These are phyloP conservation scores for Atractosteus spatula DNA, from an alignment of 2,113 vertebrate species.

Conservation along the genomic window DNA sequence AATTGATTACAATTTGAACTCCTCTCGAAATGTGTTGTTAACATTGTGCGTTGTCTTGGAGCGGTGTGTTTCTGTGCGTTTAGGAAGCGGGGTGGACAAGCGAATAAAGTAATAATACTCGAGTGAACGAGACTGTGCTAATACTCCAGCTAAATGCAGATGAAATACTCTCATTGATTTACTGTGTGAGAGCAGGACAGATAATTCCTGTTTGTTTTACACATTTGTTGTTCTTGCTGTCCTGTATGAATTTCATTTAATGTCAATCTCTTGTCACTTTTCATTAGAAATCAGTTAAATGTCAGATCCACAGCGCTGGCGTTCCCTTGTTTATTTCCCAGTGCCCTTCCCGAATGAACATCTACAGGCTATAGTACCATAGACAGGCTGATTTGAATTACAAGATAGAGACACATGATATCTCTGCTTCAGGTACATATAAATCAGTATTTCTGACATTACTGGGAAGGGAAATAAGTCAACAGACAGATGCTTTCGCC, in stretches of 20 bases:
- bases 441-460: constrained; percentile 69
- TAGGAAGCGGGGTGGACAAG: too few relatives aligned
- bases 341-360: constrained; percentile 74
- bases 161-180: too few relatives aligned
- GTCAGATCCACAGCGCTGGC: constrained; percentile 58
- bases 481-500: constrained; percentile 67
- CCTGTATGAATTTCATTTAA: constrained; percentile 75
- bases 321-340: constrained; percentile 71
- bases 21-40: too few relatives aligned
- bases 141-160: too few relatives aligned
- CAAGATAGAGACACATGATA: constrained; percentile 65
- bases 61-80: too few relatives aligned
- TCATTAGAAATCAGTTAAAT: constrained; percentile 71
- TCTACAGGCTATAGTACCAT: constrained; percentile 66
- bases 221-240: constrained; percentile 56
- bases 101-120: too few relatives aligned
- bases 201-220: constrained; percentile 46
- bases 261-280: constrained; percentile 77
- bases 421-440: constrained; percentile 72
- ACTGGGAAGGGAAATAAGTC: constrained; percentile 52
- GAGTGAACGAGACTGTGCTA: too few relatives aligned
- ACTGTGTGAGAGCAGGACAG: constrained; percentile 42
- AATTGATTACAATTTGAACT: too few relatives aligned
- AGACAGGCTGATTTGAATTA: constrained; percentile 67
- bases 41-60: too few relatives aligned